These are phyloP conservation scores for Homalodisca vitripennis DNA, from an alignment of 1,140 invertebrate genomes.

Conservation along the genomic window DNA sequence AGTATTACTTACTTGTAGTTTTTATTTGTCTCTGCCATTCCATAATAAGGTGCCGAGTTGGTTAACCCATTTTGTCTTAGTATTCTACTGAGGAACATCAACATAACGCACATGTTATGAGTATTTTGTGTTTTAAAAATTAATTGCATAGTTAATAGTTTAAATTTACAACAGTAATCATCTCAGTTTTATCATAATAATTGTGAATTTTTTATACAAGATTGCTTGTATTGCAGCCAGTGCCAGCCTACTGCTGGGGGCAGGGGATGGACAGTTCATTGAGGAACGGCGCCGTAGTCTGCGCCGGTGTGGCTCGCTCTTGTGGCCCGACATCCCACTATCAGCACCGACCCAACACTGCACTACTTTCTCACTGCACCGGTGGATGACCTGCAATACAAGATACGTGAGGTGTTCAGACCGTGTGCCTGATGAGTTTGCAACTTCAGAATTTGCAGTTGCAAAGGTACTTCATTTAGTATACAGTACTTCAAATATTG, in stretches of 20 bases:
- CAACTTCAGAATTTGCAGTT: slow-evolving; percentile 63
- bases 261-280: slow-evolving; percentile 71
- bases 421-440: slow-evolving; percentile 71
- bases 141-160: too few species aligned
- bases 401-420: slow-evolving; percentile 62
- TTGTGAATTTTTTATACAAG: slow-evolving; percentile 22
- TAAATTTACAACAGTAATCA: too few species aligned
- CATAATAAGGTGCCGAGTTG: too few species aligned
- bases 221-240: slow-evolving; percentile 22
- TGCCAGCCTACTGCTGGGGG: slow-evolving; percentile 29
- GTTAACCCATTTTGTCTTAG: too few species aligned
- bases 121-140: too few species aligned
- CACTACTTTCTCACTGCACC: slow-evolving; percentile 70
- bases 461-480: slow-evolving; percentile 57
- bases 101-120: too few species aligned
- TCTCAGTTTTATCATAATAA: too few species aligned
- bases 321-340: slow-evolving; percentile 72
- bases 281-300: slow-evolving; percentile 70
- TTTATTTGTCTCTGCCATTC: too few species aligned
- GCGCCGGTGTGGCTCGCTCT: slow-evolving; percentile 69
- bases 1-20: too few species aligned
- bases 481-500: too few species aligned
- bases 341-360: slow-evolving; percentile 67
- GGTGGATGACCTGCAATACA: slow-evolving; percentile 60
- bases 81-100: too few species aligned